These are phyloP conservation scores for Apteryx owenii DNA, from an alignment of 2,113 vertebrate species.

Conservation along the genomic window DNA sequence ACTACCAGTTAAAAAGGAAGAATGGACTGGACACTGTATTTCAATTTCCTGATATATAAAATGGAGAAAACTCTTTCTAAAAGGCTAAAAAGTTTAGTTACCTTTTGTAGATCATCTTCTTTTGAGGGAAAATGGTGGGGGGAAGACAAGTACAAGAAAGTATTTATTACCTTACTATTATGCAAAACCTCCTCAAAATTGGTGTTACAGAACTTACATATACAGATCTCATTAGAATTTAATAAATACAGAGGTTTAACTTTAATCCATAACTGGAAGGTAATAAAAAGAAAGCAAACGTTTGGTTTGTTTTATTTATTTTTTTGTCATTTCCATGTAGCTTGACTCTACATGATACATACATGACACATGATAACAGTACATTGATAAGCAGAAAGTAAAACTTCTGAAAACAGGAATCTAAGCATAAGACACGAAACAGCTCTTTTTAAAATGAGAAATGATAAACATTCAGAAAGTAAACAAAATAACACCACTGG, in stretches of 20 bases:
- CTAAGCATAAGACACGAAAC: not conserved
- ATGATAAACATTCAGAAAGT: not conserved
- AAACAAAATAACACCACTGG: not conserved
- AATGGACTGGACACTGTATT: not conserved
- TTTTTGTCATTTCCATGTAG: not conserved
- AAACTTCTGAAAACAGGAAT: not conserved
- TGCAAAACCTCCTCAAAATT: not conserved
- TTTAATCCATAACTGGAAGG: not conserved
- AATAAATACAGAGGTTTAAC: not conserved
- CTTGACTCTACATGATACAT: not conserved
- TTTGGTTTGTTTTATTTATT: not conserved
- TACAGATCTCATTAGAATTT: not conserved
- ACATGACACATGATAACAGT: not conserved
- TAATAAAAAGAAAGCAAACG: not conserved
- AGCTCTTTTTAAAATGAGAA: not conserved
- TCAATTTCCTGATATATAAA: not conserved
- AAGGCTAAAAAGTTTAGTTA: not conserved
- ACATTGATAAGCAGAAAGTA: not conserved
- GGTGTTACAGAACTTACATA: not conserved
- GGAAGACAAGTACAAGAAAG: not conserved
- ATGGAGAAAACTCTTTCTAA: not conserved
- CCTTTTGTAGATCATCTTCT: not conserved
- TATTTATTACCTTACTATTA: not conserved
- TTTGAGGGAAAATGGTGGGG: not conserved
- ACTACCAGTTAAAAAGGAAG: not conserved